These are phyloP conservation scores for Bursaphelenchus okinawaensis DNA, from an alignment of 2,888 invertebrate species.

Conservation along the genomic window DNA sequence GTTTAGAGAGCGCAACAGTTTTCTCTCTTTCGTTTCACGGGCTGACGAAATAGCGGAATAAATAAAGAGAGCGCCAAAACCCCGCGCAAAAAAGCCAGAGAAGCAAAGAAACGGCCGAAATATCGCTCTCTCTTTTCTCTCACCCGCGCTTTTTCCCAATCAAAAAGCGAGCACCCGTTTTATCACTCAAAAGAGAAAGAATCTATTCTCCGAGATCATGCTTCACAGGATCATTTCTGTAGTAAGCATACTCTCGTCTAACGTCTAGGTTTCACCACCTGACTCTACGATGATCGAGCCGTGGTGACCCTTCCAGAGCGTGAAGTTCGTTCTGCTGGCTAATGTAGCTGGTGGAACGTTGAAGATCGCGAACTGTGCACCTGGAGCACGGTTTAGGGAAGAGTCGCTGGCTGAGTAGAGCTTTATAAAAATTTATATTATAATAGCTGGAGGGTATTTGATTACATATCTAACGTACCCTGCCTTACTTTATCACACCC, in stretches of 20 bases:
- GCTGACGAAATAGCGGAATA: too few species aligned
- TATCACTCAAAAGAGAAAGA: not conserved
- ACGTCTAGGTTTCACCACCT: slow-evolving; percentile 6
- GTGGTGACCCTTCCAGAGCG: slow-evolving; percentile 20
- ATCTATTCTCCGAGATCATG: slow-evolving; percentile 18
- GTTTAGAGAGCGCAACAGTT: too few species aligned
- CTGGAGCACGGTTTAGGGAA: slow-evolving; percentile 1
- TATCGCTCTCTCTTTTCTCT: not conserved
- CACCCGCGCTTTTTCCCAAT: not conserved
- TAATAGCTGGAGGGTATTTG: too few species aligned
- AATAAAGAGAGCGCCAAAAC: too few species aligned
- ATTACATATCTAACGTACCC: too few species aligned
- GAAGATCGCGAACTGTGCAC: slow-evolving; percentile 18
- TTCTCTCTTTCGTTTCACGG: too few species aligned
- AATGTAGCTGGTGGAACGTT: slow-evolving; percentile 11
- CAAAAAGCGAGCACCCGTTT: not conserved
- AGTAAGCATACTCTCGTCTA: slow-evolving; percentile 15
- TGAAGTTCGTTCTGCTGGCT: slow-evolving; percentile 14
- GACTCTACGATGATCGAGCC: slow-evolving; percentile 27
- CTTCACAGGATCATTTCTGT: slow-evolving; percentile 27
- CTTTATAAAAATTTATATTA: not conserved
- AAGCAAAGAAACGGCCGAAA: too few species aligned
- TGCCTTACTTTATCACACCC: too few species aligned
- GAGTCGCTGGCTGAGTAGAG: slow-evolving; percentile 11
- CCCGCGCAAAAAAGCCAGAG: too few species aligned